These are phyloP conservation scores for Autographa gamma DNA, from an alignment of 2,888 invertebrate genomes.

Conservation along the genomic window DNA sequence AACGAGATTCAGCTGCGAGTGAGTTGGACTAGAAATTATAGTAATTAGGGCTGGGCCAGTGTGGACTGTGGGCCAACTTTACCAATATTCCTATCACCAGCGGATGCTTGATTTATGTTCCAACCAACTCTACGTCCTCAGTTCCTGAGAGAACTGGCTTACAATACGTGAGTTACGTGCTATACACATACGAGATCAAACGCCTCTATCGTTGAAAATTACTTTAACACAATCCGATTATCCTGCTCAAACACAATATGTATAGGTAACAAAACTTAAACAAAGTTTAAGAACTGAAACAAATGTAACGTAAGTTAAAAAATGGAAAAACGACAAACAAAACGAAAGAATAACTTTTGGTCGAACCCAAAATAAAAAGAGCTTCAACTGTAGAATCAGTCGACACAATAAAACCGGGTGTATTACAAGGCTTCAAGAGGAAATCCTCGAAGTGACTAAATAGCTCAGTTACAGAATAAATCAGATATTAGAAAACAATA, in stretches of 20 bases:
- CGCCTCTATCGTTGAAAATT: no score
- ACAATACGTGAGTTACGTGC: not conserved
- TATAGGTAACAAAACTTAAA: no score
- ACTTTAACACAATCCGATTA: no score
- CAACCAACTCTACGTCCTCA: constrained; percentile 31
- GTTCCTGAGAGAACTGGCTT: not conserved
- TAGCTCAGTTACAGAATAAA: constrained; percentile 33
- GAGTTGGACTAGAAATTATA: constrained; percentile 35
- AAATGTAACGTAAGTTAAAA: no score
- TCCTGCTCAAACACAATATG: no score
- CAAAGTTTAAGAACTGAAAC: no score
- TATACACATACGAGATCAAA: no score
- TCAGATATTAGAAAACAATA: constrained; percentile 55
- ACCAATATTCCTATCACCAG: constrained; percentile 54
- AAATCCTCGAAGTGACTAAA: constrained; percentile 37
- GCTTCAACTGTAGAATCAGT: not conserved
- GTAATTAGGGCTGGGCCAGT: constrained; percentile 45
- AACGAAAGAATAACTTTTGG: not conserved
- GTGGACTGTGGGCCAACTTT: constrained; percentile 46
- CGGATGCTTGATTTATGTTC: constrained; percentile 60
- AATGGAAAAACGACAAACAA: not conserved
- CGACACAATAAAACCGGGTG: constrained; percentile 25
- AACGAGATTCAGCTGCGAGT: constrained; percentile 27
- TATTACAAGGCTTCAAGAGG: constrained; percentile 21
- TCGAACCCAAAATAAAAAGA: not conserved